Conservation (phyloP, 2,113 vertebrate genomes). For the Apteryx owenii region DNA sequence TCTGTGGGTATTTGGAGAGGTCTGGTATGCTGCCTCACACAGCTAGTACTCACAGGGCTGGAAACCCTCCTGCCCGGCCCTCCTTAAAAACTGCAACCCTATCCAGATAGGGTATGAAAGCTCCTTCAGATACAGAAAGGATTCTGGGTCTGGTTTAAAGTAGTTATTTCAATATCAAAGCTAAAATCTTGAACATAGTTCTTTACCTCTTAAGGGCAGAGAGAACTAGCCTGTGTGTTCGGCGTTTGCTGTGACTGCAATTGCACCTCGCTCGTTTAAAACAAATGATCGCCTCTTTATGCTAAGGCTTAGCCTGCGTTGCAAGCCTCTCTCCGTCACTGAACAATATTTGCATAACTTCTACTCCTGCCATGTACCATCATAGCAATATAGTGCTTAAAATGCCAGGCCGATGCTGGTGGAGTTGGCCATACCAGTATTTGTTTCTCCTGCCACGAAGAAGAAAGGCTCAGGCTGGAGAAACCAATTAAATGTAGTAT, state of each 20-base stretch:
- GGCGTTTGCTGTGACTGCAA: background rate
- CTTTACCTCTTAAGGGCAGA: background rate
- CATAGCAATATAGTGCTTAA: background rate
- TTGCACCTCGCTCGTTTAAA: background rate
- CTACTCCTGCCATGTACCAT: background rate
- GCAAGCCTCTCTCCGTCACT: background rate
- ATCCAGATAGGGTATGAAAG: constrained; percentile 35
- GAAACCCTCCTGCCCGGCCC: constrained; percentile 55
- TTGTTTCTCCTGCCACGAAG: background rate
- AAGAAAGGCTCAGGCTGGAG: background rate
- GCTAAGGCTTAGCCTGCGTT: background rate
- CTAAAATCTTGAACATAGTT: background rate
- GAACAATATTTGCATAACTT: background rate
- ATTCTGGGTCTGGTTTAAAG: background rate
- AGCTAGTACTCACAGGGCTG: constrained; percentile 34
- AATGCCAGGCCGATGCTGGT: background rate
- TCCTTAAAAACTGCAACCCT: constrained; percentile 54
- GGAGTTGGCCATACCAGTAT: background rate
- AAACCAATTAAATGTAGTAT: background rate
- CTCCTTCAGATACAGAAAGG: background rate
- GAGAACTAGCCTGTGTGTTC: background rate
- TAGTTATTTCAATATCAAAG: background rate
- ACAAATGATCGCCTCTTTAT: background rate
- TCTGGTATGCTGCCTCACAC: constrained; percentile 43
- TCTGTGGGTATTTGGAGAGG: constrained; percentile 20